Conservation (phyloP, 2,888 invertebrate species). For the Patella pellucida region DNA sequence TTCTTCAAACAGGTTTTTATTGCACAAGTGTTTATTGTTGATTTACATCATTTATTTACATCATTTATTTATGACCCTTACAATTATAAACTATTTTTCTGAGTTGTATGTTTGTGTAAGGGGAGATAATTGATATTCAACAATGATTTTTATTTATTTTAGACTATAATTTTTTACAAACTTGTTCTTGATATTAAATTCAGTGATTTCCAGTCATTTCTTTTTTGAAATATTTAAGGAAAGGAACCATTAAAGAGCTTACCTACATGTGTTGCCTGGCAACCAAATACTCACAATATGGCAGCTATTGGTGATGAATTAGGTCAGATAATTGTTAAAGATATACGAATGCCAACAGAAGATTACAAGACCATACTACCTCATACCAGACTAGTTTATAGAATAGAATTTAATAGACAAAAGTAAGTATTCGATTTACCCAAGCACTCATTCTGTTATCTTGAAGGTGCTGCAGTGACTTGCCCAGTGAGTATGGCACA, state of each 20-base stretch:
- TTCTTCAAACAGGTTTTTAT: no score
- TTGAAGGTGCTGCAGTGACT: no score
- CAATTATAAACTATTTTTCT: constrained; percentile 13
- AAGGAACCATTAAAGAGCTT: constrained; percentile 70
- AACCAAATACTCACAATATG: constrained; percentile 46
- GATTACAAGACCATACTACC: constrained; percentile 41
- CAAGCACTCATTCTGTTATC: no score
- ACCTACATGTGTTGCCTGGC: constrained; percentile 66
- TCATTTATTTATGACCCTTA: background rate
- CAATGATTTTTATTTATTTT: no score
- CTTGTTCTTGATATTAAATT: no score
- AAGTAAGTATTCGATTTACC: constrained; percentile 42
- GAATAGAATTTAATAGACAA: constrained; percentile 55
- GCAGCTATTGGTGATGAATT: constrained; percentile 73
- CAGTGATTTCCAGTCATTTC: no score
- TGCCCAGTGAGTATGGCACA: no score
- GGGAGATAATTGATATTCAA: no score
- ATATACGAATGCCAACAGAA: constrained; percentile 71
- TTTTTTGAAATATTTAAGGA: constrained; percentile 45
- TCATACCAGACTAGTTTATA: constrained; percentile 56
- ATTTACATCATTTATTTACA: no score
- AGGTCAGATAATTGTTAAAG: constrained; percentile 74
- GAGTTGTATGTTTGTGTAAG: background rate
- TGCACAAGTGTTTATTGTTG: no score
- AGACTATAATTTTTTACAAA: no score